Base-by-base conservation (phyloP, 2,113 vertebrate genomes). In the Saccopteryx bilineata region DNA sequence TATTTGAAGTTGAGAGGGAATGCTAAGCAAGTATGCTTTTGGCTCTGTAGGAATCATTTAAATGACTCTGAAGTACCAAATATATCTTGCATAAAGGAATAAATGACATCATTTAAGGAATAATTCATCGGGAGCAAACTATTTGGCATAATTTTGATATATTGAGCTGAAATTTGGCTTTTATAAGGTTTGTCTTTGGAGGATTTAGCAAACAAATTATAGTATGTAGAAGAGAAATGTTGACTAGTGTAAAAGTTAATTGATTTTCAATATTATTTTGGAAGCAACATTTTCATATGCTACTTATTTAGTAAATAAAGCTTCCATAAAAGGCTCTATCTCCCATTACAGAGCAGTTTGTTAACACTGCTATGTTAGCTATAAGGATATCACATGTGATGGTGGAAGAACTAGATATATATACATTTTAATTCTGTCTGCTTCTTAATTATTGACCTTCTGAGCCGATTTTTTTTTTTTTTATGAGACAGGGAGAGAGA, bases 91-190 rank as follows among this genome's bases (percentile, higher is more conserved):
- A 24, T 93, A 26, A 74, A 61, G 39, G 28, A 50, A 26, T 78
- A 81, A 76, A 18, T 72, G 82, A 82, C 24, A 81, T 52, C 18
- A 60, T 33, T 82, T 91, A 69, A 60, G 69, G 82, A 92, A 78
- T 33, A 78, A 48, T 79, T 65, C 24, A 93, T 52, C 87, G 90
- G 33, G 74, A 82, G 9, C 14, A 80, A 26, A 69, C 31, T 92
- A 78, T 78, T 94, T 92, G 58, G 79, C 88, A 69, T 78, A 86
- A 39, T 91, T 87, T 84, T 91, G 18, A 69, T 74, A 65, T 33
- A 24, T 74, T 69, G 28, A 92, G 5, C 68, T 83, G 21, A 91
- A 56, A 26, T 95, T 74, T 88, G n/a, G 15, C 14, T 80, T 94
- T 86, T 75, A 10, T 21, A 82, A 28, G 15, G 54, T 79, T 91